Evolutionary conservation across 2,888 invertebrate genomes (phyloP).

Genomic region (Octonoba sinensis): DNA sequence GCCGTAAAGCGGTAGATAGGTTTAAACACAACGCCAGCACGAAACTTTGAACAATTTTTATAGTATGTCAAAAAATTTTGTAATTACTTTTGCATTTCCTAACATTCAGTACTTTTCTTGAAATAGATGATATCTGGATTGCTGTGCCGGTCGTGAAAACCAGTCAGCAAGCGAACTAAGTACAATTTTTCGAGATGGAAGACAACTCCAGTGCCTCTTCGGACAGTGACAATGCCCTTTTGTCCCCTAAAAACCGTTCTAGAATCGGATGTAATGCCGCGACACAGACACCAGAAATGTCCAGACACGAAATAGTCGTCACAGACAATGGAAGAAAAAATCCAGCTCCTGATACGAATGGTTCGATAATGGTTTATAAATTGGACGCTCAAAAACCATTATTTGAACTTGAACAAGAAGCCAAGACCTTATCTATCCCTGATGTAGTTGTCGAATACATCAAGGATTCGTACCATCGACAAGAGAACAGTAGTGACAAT

Average conservation of each 20-base stretch:
- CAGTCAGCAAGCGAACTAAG: no score
- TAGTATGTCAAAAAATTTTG: no score
- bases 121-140: no score
- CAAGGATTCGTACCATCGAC: slow-evolving; percentile 33
- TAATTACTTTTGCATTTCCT: no score
- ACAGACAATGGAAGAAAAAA: not conserved
- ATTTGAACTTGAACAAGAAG: slow-evolving; percentile 34
- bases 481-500: slow-evolving; percentile 1
- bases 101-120: no score
- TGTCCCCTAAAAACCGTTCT: slow-evolving; percentile 15
- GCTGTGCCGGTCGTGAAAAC: no score
- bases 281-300: slow-evolving; percentile 55
- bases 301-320: slow-evolving; percentile 18
- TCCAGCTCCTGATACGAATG: not conserved
- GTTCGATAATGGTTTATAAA: slow-evolving; percentile 35
- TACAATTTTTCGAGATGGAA: slow-evolving; percentile 23
- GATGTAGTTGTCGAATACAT: slow-evolving; percentile 61
- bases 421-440: slow-evolving; percentile 43
- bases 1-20: no score
- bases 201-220: slow-evolving; percentile 46
- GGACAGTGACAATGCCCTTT: slow-evolving; percentile 36
- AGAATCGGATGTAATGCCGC: slow-evolving; percentile 28
- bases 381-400: slow-evolving; percentile 49
- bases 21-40: no score
- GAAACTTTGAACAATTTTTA: no score